These are phyloP conservation scores for Ataeniobius toweri DNA, from an alignment of 2,797 vertebrate genomes.

Conservation along the genomic window DNA sequence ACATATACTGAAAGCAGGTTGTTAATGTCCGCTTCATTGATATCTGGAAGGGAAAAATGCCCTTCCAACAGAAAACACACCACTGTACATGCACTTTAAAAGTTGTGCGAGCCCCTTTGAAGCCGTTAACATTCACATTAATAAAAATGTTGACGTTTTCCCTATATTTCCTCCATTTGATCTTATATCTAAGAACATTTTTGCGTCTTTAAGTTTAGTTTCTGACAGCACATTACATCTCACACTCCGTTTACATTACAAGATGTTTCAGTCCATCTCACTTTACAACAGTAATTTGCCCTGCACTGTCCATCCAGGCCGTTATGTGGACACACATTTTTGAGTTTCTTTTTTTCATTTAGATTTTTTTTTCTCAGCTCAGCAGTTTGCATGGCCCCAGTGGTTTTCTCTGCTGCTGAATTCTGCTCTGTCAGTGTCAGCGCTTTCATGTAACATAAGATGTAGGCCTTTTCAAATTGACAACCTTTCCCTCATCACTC, in stretches of 20 bases:
- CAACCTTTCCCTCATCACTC: neutral
- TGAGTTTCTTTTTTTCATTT: neutral
- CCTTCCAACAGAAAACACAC: neutral
- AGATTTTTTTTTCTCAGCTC: neutral
- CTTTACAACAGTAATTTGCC: slow-evolving; percentile 4
- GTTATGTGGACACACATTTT: neutral
- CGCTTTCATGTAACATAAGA: neutral
- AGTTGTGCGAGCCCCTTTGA: neutral
- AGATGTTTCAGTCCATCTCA: neutral
- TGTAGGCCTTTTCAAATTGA: slow-evolving; percentile 4
- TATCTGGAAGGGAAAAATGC: slow-evolving; percentile 13
- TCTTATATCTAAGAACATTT: neutral
- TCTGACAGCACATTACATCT: neutral
- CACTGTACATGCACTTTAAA: neutral
- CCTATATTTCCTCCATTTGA: neutral
- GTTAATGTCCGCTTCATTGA: slow-evolving; percentile 43
- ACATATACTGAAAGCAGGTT: slow-evolving; percentile 34
- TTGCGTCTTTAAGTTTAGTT: neutral
- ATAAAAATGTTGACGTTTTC: neutral
- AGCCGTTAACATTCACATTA: neutral
- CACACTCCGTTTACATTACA: neutral
- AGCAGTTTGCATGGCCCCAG: neutral
- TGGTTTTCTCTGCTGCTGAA: slow-evolving; percentile 4
- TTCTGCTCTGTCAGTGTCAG: neutral
- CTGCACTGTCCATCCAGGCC: slow-evolving; percentile 4